These are phyloP conservation scores for Aphidius ervi DNA, from an alignment of 1,140 invertebrate species.

Conservation along the genomic window DNA sequence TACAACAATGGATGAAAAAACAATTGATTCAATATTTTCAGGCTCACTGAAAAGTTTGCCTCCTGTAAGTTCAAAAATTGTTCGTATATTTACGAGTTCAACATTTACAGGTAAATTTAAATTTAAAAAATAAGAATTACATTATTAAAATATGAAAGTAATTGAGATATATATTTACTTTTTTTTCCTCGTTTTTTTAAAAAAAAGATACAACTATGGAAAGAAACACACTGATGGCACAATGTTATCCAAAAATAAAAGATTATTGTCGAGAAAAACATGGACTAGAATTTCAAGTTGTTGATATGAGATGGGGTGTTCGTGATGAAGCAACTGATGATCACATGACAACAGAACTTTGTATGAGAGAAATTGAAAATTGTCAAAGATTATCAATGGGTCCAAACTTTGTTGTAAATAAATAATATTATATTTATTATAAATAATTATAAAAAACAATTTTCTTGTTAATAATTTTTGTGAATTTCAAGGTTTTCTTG, in stretches of 20 bases:
- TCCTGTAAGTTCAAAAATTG: slow-evolving; percentile 95
- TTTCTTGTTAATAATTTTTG: background rate
- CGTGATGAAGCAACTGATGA: slow-evolving; percentile 96
- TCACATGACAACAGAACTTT: slow-evolving; percentile 97
- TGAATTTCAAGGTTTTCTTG: slow-evolving; percentile 71
- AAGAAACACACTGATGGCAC: slow-evolving; percentile 95
- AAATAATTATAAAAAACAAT: too few species aligned
- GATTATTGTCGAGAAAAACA: slow-evolving; percentile 96
- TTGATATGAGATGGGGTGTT: slow-evolving; percentile 98
- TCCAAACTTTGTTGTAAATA: slow-evolving; percentile 90
- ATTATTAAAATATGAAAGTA: background rate
- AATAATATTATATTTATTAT: background rate
- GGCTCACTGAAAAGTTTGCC: slow-evolving; percentile 86
- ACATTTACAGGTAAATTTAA: slow-evolving; percentile 86
- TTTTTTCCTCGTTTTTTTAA: background rate
- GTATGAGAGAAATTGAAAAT: slow-evolving; percentile 97
- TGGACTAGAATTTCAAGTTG: slow-evolving; percentile 98
- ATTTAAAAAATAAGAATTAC: background rate
- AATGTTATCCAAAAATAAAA: slow-evolving; percentile 95
- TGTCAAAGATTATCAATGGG: slow-evolving; percentile 96
- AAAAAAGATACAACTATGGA: slow-evolving; percentile 91
- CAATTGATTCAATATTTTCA: slow-evolving; percentile 84
- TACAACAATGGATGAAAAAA: slow-evolving; percentile 77
- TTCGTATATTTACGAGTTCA: slow-evolving; percentile 96
- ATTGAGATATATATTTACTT: background rate